phyloP scores from a whole-genome alignment of 2,888 invertebrate genomes.

The Zootermopsis nevadensis region DNA sequence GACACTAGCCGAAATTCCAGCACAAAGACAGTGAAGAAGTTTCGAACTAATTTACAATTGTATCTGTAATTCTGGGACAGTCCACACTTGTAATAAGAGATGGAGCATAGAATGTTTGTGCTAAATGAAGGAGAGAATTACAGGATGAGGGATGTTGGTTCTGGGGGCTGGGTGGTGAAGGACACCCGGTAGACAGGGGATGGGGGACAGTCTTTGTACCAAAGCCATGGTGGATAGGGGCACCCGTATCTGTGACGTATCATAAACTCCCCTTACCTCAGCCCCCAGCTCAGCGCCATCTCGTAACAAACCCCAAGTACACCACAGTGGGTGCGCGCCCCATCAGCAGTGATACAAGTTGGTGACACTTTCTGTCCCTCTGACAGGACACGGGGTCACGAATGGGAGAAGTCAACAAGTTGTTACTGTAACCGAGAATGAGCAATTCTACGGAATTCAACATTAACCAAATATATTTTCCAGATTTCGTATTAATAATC shows the following conservation, averaged over 20 bases:
- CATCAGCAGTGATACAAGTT: neutral
- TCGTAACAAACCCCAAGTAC: constrained; percentile 23
- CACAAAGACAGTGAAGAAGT: too few relatives aligned
- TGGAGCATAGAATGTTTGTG: constrained; percentile 20
- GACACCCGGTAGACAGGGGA: neutral
- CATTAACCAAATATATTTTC: too few relatives aligned
- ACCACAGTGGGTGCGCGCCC: constrained; percentile 14
- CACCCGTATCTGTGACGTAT: constrained; percentile 45
- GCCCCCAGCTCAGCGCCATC: neutral
- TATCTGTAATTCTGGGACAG: neutral
- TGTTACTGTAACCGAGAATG: neutral
- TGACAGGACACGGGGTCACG: neutral
- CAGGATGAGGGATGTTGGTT: constrained; percentile 36
- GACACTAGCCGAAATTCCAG: too few relatives aligned
- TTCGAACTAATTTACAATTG: too few relatives aligned
- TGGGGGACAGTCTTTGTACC: constrained; percentile 30
- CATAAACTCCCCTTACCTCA: neutral
- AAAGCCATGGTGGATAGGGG: constrained; percentile 39
- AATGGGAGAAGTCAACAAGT: neutral
- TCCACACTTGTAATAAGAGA: neutral
- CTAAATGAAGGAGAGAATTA: constrained; percentile 34
- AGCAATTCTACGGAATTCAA: neutral
- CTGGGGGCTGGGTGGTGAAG: constrained; percentile 6
- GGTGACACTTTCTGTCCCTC: neutral
- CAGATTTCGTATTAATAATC: too few relatives aligned